Percentiles rank a stretch among this genome's conserved stretches.
These are phyloP conservation scores for Vesta saturnalis DNA, from an alignment of 2,888 invertebrate genomes.

Conservation along the genomic window DNA sequence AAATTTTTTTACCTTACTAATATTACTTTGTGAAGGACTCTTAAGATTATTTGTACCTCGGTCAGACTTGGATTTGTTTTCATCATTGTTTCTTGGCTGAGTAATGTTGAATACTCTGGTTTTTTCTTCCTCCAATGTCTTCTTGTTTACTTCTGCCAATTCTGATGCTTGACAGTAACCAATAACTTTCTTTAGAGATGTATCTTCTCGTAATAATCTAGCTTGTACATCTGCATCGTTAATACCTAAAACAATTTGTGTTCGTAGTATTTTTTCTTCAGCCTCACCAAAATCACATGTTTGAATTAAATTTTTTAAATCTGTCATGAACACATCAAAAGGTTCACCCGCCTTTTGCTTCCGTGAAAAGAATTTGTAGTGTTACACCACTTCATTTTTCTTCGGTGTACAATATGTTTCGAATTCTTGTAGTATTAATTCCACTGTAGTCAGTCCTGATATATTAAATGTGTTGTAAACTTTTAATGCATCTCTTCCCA, in stretches of 20 bases:
- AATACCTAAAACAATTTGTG: slow-evolving; percentile 28
- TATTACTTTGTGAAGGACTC: background rate
- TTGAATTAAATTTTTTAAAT: slow-evolving; percentile 31
- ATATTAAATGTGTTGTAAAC: background rate
- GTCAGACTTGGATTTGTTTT: background rate
- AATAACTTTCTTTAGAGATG: slow-evolving; percentile 15
- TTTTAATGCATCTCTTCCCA: slow-evolving; percentile 7
- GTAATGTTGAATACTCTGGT: background rate
- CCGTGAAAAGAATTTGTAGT: slow-evolving; percentile 30
- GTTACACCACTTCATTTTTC: slow-evolving; percentile 30
- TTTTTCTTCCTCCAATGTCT: background rate
- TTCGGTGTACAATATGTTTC: slow-evolving; percentile 31
- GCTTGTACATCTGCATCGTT: slow-evolving; percentile 14
- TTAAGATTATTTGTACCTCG: background rate
- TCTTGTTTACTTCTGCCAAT: slow-evolving; percentile 15
- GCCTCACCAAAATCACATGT: slow-evolving; percentile 28
- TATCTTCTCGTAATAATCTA: slow-evolving; percentile 25
- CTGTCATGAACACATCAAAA: slow-evolving; percentile 29
- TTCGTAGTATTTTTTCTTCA: slow-evolving; percentile 31
- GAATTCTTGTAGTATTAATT: slow-evolving; percentile 21
- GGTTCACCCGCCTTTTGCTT: slow-evolving; percentile 25
- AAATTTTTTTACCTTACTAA: slow-evolving; percentile 4
- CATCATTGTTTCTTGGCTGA: background rate
- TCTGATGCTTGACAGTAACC: slow-evolving; percentile 22
- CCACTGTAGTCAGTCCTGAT: background rate